Evolutionary conservation across 2,888 invertebrate species (phyloP).

Genomic region (Trichopria drosophilae): DNA sequence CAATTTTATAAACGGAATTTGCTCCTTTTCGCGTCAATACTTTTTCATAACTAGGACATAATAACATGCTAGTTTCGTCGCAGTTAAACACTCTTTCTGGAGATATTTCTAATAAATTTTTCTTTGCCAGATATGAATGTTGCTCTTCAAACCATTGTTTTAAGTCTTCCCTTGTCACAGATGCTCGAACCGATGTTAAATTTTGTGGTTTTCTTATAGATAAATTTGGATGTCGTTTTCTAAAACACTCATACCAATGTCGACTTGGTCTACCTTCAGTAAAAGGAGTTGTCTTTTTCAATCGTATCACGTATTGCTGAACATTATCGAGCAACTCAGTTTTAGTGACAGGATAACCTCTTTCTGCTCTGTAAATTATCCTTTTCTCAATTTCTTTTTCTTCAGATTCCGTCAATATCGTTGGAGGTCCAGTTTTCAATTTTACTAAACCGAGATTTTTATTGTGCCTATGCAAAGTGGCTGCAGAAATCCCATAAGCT

Average conservation of each 20-base stretch:
- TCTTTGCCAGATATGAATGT: slow-evolving; percentile 32
- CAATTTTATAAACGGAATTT: slow-evolving; percentile 9
- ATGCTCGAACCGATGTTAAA: slow-evolving; percentile 33
- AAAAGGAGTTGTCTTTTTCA: slow-evolving; percentile 31
- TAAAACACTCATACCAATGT: slow-evolving; percentile 41
- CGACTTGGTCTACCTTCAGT: slow-evolving; percentile 41
- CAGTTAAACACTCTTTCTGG: slow-evolving; percentile 31
- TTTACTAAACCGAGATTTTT: slow-evolving; percentile 2
- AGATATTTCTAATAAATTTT: slow-evolving; percentile 34
- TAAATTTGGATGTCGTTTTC: slow-evolving; percentile 37
- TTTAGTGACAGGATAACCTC: slow-evolving; percentile 40
- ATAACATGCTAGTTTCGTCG: slow-evolving; percentile 11
- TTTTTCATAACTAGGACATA: slow-evolving; percentile 16
- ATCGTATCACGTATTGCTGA: slow-evolving; percentile 26
- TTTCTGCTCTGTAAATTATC: slow-evolving; percentile 27
- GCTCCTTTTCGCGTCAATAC: slow-evolving; percentile 14
- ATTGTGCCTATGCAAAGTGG: slow-evolving; percentile 10
- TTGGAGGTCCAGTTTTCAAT: slow-evolving; percentile 10
- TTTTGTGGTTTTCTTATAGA: slow-evolving; percentile 39
- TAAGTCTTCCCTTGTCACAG: slow-evolving; percentile 39
- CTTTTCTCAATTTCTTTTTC: slow-evolving; percentile 20
- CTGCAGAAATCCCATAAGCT: slow-evolving; percentile 7
- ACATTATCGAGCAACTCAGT: slow-evolving; percentile 36
- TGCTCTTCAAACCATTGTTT: slow-evolving; percentile 38
- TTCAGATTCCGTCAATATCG: too few species aligned